A percentile compares a stretch with the other conserved stretches of the same genome.
Evolutionary conservation across 2,113 vertebrate genomes (phyloP).

Genomic region (Lophius piscatorius): DNA sequence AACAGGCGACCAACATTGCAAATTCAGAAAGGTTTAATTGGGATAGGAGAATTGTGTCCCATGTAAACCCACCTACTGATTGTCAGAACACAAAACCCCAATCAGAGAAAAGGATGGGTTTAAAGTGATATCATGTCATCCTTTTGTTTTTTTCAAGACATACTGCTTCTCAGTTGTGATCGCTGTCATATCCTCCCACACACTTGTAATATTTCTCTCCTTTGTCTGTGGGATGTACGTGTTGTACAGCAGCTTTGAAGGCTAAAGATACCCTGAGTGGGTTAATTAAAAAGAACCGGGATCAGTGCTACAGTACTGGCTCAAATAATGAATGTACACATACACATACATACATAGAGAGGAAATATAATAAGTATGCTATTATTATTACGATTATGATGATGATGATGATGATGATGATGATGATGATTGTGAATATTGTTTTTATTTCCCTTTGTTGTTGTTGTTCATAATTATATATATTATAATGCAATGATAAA

Average conservation of each 20-base stretch:
- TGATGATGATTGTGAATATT: too few species aligned
- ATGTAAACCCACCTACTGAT: too few species aligned
- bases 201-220: constrained; percentile 26
- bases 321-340: constrained; percentile 49
- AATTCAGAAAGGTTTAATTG: too few species aligned
- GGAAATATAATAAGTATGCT: too few species aligned
- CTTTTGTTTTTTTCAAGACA: constrained; percentile 7
- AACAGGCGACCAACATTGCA: too few species aligned
- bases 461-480: too few species aligned
- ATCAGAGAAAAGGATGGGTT: constrained; percentile 49
- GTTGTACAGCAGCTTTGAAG: constrained; percentile 19
- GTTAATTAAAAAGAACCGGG: constrained; percentile 66
- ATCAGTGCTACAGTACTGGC: constrained; percentile 38
- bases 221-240: constrained; percentile 33
- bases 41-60: too few species aligned
- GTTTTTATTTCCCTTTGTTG: too few species aligned
- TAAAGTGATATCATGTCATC: constrained; percentile 8
- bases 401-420: too few species aligned
- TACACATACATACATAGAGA: constrained; percentile 3
- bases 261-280: constrained; percentile 54
- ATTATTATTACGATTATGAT: too few species aligned
- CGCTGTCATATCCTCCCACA: constrained; percentile 23
- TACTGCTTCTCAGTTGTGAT: constrained; percentile 12
- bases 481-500: too few species aligned
- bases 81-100: constrained; percentile 39